These are phyloP conservation scores for Etheostoma cragini DNA, from an alignment of 2,113 vertebrate genomes.

Conservation along the genomic window DNA sequence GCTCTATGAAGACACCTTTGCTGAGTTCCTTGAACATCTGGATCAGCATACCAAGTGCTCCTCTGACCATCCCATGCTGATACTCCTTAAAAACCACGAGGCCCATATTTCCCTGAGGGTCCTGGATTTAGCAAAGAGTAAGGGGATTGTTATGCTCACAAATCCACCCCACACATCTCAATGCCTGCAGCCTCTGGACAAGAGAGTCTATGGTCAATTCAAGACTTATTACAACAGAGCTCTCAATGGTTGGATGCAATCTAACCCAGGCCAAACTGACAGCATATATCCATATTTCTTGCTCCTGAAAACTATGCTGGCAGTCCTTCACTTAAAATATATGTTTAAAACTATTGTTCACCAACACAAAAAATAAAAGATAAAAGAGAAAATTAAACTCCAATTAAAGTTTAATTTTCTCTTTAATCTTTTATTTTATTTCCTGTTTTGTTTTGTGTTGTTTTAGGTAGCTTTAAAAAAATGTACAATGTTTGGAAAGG, in stretches of 20 bases:
- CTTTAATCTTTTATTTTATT: too few relatives aligned
- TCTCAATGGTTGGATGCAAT: constrained; percentile 38
- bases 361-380: too few relatives aligned
- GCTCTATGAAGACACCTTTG: constrained; percentile 50
- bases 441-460: too few relatives aligned
- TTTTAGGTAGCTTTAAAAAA: too few relatives aligned
- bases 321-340: too few relatives aligned
- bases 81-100: constrained; percentile 48
- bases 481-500: too few relatives aligned
- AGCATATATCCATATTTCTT: constrained; percentile 1
- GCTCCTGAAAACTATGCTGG: too few relatives aligned
- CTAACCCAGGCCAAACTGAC: constrained; percentile 28
- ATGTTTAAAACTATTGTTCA: too few relatives aligned
- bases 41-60: constrained; percentile 44
- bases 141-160: constrained; percentile 52
- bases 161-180: constrained; percentile 51
- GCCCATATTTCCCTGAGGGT: constrained; percentile 32
- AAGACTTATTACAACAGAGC: constrained; percentile 34
- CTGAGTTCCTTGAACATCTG: constrained; percentile 46
- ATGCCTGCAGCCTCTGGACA: constrained; percentile 48
- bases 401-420: too few relatives aligned
- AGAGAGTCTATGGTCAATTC: constrained; percentile 34
- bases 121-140: constrained; percentile 28
- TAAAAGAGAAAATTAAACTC: too few relatives aligned
- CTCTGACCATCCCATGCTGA: constrained; percentile 39